phyloP scores from a whole-genome alignment of 2,113 vertebrate species.

The Callorhinus ursinus region DNA sequence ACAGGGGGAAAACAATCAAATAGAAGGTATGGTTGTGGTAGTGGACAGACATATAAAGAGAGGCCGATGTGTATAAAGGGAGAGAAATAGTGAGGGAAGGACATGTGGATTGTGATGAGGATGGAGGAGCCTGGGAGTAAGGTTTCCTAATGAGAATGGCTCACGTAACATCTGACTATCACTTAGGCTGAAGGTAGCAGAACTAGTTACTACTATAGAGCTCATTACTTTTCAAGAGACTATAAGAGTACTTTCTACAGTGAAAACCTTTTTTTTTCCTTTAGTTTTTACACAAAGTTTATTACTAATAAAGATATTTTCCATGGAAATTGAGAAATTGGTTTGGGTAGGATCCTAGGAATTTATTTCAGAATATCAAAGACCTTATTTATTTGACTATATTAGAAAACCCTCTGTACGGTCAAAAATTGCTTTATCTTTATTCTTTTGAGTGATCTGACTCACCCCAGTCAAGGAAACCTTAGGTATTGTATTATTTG shows the following conservation, averaged over 20 bases:
- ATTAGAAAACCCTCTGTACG: constrained; percentile 10
- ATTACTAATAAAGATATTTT: constrained; percentile 42
- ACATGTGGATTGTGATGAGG: background rate
- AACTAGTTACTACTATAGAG: background rate
- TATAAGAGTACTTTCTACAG: background rate
- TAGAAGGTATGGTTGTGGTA: background rate
- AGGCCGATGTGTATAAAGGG: background rate
- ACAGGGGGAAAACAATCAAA: background rate
- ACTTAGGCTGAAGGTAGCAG: background rate
- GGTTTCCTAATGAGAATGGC: background rate
- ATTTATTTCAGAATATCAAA: constrained; percentile 38
- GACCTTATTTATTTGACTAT: background rate
- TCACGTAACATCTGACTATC: background rate
- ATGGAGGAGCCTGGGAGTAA: background rate
- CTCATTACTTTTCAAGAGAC: constrained; percentile 17
- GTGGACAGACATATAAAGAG: background rate
- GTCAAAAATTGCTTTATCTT: background rate
- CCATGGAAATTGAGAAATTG: constrained; percentile 22
- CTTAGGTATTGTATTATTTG: background rate
- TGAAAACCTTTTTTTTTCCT: background rate
- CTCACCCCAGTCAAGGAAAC: constrained; percentile 24
- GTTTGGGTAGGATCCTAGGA: background rate
- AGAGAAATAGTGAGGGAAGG: background rate
- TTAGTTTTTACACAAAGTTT: constrained; percentile 23
- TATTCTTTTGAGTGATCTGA: constrained; percentile 22